Evolutionary conservation across 1,140 invertebrate species (phyloP).

Genomic region (Portunus trituberculatus): DNA sequence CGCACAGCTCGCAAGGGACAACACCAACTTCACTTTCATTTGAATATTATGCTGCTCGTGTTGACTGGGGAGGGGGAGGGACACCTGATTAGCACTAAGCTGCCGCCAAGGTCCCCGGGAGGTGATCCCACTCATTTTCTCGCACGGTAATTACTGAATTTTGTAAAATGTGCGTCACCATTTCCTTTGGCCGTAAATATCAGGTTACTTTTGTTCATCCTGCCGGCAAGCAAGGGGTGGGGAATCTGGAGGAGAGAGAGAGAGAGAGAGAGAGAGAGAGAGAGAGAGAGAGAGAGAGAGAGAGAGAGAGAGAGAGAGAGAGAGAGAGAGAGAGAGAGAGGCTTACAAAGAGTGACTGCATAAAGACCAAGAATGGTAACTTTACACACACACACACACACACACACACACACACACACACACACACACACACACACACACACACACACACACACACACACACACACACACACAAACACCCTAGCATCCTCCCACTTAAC

Average conservation of each 20-base stretch:
- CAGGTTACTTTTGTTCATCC: background rate
- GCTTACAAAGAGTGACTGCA: background rate
- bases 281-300: background rate
- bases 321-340: background rate
- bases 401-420: constrained; percentile 9
- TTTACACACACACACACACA: background rate
- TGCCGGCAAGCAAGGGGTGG: background rate
- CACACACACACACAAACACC: background rate
- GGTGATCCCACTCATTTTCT: constrained; percentile 14
- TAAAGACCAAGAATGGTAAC: background rate
- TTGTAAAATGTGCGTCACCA: background rate
- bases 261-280: background rate
- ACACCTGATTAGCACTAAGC: constrained; percentile 26
- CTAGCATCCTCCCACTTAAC: background rate
- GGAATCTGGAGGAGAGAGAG: background rate
- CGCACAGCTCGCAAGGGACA: constrained; percentile 31
- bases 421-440: background rate
- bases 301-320: background rate
- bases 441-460: background rate
- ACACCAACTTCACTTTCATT: constrained; percentile 38
- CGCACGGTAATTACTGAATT: background rate
- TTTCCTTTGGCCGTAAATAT: background rate
- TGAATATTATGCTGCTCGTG: constrained; percentile 55
- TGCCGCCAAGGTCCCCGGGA: background rate
- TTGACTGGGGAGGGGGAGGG: constrained; percentile 29